These are phyloP conservation scores for Typhlichthys subterraneus DNA, from an alignment of 2,797 vertebrate genomes.

Conservation along the genomic window DNA sequence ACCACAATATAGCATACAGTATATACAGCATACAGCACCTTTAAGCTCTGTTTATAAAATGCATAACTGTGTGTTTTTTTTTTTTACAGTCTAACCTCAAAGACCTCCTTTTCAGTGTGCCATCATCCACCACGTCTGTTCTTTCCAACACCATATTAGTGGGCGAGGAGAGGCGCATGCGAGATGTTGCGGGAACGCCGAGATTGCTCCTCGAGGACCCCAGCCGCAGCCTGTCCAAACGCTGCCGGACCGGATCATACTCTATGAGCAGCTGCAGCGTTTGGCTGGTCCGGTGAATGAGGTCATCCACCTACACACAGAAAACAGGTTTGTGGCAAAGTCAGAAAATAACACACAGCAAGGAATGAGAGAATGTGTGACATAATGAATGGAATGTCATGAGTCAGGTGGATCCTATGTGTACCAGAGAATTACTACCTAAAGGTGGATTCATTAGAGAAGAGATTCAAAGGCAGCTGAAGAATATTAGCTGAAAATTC, in stretches of 20 bases:
- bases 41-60: neutral
- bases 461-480: constrained; percentile 4
- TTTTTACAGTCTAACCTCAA: constrained; percentile 73
- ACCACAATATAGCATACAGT: no score
- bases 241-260: constrained; percentile 90
- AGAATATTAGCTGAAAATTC: constrained; percentile 10
- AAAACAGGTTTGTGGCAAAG: neutral
- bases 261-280: constrained; percentile 93
- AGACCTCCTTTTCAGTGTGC: constrained; percentile 85
- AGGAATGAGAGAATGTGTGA: neutral
- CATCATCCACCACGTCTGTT: constrained; percentile 83
- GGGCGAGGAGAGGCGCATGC: constrained; percentile 80
- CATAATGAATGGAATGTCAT: neutral
- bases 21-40: neutral
- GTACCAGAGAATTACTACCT: no score
- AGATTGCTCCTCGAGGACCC: constrained; percentile 74
- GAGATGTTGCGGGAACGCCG: constrained; percentile 74
- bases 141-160: constrained; percentile 80
- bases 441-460: neutral
- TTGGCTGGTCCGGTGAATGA: constrained; percentile 89
- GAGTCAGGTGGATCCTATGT: neutral
- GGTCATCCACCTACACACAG: constrained; percentile 83
- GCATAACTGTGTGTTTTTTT: neutral
- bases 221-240: constrained; percentile 83
- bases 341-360: neutral